Percentiles rank a stretch among this genome's conserved stretches.
Conservation (phyloP, 2,888 invertebrate genomes). For the Synanthedon andrenaeformis region DNA sequence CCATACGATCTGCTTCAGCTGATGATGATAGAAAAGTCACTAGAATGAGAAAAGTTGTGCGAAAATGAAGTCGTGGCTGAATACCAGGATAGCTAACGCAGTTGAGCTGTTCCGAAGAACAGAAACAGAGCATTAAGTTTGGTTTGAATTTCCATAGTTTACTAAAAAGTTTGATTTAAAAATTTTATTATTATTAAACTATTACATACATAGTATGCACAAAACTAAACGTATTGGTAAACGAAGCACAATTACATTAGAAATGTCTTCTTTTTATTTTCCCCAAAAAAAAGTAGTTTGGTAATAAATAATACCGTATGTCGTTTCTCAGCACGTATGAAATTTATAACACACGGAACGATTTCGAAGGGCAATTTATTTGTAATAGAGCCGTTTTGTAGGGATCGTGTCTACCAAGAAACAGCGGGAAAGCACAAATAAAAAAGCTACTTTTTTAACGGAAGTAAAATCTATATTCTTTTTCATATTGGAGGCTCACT, state of each 20-base stretch:
- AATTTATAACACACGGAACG: conserved; percentile 65
- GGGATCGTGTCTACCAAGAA: conserved; percentile 22
- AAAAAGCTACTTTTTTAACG: no score
- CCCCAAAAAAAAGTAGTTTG: conserved; percentile 34
- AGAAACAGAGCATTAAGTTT: no score
- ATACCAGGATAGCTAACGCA: no score
- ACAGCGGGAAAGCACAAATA: conserved; percentile 11
- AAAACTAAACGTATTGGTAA: not conserved
- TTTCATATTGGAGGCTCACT: no score
- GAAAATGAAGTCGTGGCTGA: no score
- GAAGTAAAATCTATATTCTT: no score
- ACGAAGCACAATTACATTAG: conserved; percentile 64
- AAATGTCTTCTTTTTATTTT: conserved; percentile 64
- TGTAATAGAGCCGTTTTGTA: conserved; percentile 57
- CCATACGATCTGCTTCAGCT: no score
- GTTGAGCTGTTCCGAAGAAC: no score
- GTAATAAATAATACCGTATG: conserved; percentile 70
- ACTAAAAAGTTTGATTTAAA: conserved; percentile 1
- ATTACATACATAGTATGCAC: no score
- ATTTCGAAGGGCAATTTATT: conserved; percentile 66
- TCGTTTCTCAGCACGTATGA: conserved; percentile 72
- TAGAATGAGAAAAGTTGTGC: no score
- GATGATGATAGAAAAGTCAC: no score
- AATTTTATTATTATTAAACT: not conserved
- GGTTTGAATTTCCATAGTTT: no score